Conservation (phyloP, 2,113 vertebrate genomes). For the Tenrec ecaudatus region DNA sequence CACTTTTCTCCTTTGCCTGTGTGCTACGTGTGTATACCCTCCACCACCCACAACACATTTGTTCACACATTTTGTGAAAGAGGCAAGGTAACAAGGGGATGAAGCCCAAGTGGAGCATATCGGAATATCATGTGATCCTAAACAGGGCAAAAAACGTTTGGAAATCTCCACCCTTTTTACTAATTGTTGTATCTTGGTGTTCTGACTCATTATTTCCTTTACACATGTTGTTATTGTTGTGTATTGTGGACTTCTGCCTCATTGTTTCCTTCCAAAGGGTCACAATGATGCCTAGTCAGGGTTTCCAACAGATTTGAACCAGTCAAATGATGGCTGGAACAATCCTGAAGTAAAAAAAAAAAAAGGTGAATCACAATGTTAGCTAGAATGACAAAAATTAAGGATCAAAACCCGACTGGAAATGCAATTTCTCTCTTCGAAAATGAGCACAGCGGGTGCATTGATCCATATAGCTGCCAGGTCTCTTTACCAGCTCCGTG, state of each 20-base stretch:
- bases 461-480: too few relatives aligned
- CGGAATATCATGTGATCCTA: background rate
- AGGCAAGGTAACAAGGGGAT: background rate
- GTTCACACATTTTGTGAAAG: background rate
- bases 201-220: background rate
- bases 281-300: background rate
- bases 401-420: too few relatives aligned
- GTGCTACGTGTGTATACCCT: background rate
- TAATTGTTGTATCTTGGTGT: background rate
- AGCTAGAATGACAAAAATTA: too few relatives aligned
- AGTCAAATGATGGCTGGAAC: too few relatives aligned
- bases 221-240: too few relatives aligned
- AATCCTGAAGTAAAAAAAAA: too few relatives aligned
- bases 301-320: too few relatives aligned
- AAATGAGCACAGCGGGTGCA: too few relatives aligned
- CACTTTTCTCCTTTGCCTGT: background rate
- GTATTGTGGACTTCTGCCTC: background rate
- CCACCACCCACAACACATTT: background rate
- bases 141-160: background rate
- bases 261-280: constrained; percentile 32
- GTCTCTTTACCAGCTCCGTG: too few relatives aligned
- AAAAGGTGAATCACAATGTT: too few relatives aligned
- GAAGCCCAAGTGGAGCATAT: background rate
- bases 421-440: too few relatives aligned
- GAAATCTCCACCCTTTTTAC: background rate